A percentile compares a stretch with the other conserved stretches of the same genome.
These are phyloP conservation scores for Bombycilla garrulus DNA, from an alignment of 2,113 vertebrate species.

Conservation along the genomic window DNA sequence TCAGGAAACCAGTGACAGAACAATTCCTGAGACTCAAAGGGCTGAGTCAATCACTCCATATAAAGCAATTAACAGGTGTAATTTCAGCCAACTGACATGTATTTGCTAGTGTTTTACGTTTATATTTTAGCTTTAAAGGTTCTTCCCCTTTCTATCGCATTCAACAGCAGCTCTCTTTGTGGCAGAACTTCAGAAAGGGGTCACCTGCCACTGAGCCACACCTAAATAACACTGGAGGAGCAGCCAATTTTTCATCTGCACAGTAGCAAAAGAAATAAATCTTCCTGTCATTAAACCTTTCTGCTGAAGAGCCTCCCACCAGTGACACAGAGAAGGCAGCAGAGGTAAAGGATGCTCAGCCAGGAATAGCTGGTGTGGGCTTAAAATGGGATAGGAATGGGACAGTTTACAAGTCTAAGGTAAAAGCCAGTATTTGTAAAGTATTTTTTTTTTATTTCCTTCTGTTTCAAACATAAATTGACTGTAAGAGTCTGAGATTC, in stretches of 20 bases:
- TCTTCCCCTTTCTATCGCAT: not conserved
- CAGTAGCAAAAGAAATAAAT: not conserved
- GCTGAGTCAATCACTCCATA: not conserved
- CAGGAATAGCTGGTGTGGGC: not conserved
- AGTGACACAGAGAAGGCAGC: not conserved
- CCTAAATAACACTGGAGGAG: not conserved
- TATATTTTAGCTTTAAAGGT: not conserved
- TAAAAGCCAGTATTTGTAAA: not conserved
- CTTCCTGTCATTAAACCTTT: too few relatives aligned
- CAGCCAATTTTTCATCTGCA: not conserved
- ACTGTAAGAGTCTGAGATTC: not conserved
- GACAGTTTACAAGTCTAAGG: not conserved
- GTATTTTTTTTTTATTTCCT: not conserved
- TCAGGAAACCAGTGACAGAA: not conserved
- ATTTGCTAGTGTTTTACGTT: not conserved
- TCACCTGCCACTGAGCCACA: not conserved
- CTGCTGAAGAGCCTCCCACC: not conserved
- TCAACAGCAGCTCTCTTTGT: not conserved
- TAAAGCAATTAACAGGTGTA: not conserved
- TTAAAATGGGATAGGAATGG: not conserved
- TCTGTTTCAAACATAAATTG: not conserved
- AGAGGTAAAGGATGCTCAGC: not conserved
- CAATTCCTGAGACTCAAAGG: not conserved
- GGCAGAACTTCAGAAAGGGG: not conserved
- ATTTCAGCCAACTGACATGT: not conserved